Percentiles rank a stretch among this genome's conserved stretches.
These are phyloP conservation scores for Mugil cephalus DNA, from an alignment of 2,113 vertebrate genomes.

Conservation along the genomic window DNA sequence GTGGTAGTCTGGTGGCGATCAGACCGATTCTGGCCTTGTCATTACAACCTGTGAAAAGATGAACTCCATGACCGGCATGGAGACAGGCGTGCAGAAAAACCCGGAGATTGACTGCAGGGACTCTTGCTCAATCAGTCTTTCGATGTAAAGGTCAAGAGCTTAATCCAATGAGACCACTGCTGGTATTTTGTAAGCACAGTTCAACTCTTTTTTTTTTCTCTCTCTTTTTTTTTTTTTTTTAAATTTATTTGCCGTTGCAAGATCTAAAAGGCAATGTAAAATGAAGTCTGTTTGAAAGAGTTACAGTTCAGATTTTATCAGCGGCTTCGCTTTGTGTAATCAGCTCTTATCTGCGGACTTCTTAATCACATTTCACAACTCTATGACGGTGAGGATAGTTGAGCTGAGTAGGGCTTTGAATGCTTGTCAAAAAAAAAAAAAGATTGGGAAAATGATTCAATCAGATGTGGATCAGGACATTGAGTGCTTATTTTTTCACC, in stretches of 20 bases:
- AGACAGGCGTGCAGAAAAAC: constrained; percentile 16
- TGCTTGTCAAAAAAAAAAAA: not conserved
- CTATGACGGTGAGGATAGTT: not conserved
- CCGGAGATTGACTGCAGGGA: not conserved
- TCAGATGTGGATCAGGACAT: not conserved
- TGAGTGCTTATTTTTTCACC: not conserved
- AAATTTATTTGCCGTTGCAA: not conserved
- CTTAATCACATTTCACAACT: constrained; percentile 25
- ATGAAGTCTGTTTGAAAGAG: not conserved
- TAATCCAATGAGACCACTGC: constrained; percentile 13
- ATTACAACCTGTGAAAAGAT: not conserved
- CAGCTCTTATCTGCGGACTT: constrained; percentile 27
- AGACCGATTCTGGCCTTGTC: not conserved
- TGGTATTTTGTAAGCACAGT: constrained; percentile 1
- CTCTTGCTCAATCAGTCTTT: constrained; percentile 42
- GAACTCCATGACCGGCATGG: constrained; percentile 34
- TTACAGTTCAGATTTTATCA: constrained; percentile 12
- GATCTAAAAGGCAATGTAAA: not conserved
- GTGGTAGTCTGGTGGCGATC: not conserved
- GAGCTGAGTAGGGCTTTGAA: constrained; percentile 2
- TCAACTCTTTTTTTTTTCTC: not conserved
- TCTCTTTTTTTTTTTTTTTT: not conserved
- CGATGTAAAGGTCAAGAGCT: constrained; percentile 38
- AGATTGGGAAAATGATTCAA: not conserved
- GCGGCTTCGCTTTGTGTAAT: constrained; percentile 5